Base-by-base conservation (phyloP, 2,797 vertebrate genomes). In the Paramormyrops hopkinsi region DNA sequence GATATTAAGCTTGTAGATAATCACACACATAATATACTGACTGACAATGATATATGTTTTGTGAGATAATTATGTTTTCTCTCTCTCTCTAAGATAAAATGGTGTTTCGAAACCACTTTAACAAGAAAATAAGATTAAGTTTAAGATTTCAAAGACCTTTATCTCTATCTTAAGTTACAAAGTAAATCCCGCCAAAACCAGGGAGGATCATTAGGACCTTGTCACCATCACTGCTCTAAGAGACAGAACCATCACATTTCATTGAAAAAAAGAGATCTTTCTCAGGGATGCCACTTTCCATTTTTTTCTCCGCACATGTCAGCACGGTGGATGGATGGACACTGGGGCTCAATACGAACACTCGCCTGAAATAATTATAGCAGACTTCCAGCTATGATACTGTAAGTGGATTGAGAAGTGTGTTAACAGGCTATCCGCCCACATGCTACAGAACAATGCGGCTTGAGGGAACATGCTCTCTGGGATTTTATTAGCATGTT, bases 141-240 rank as follows among this genome's bases (percentile, higher is more conserved):
- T 95, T 90, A 90, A 87, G 92, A 94, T 93, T 91, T 93, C 90
- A 92, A 89, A 94, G 92, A 90, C 90, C 91, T 91, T 93, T 92
- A 94, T 91, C 91, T 92, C 94, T 92, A 92, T 92, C 91, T 91
- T 89, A 92, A 92, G 91, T 91, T 89, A 4, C 41, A 84, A 44
- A 90, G 90, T 94, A 93, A 91, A 92, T 94, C 90, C 90, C 90
- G 91, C 91, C 89, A 94, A 93, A 90, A 92, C 22, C 90, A 89
- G 91, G 88, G 90, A 91, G 91, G 92, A 92, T 92, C 90, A 62
- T 86, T 50, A 19, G 90, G 90, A 88, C 88, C 89, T 90, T 90
- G 89, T 50, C 90, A 88, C 54, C 88, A 59, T 19, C 83, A 12
- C 3, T 29, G 22, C 25, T 25, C 22, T 9, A 22, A 25, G n/a